Conservation (phyloP, 2,113 vertebrate species). For the Sinocyclocheilus maitianheensis region DNA sequence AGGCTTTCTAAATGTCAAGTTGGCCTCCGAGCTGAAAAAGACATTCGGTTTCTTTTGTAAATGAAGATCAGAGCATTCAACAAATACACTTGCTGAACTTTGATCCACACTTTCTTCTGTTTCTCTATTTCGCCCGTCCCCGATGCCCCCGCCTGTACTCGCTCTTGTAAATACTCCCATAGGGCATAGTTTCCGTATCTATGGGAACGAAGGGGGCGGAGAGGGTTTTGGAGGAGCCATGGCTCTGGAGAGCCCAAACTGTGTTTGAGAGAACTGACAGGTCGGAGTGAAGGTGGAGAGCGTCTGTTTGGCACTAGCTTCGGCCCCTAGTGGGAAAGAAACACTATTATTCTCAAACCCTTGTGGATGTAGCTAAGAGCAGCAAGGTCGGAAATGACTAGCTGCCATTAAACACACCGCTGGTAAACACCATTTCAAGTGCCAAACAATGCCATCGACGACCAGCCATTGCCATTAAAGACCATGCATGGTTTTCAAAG, state of each 20-base stretch:
- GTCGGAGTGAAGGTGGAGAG: slow-evolving; percentile 29
- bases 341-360: slow-evolving; percentile 38
- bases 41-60: slow-evolving; percentile 33
- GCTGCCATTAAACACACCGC: slow-evolving; percentile 39
- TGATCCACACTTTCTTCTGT: slow-evolving; percentile 33
- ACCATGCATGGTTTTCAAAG: slow-evolving; percentile 20
- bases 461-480: slow-evolving; percentile 43
- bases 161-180: slow-evolving; percentile 41
- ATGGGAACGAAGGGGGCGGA: slow-evolving; percentile 12
- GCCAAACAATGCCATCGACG: slow-evolving; percentile 39
- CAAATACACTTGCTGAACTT: slow-evolving; percentile 34
- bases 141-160: not conserved
- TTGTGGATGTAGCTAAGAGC: slow-evolving; percentile 29
- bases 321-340: not conserved
- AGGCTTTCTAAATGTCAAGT: slow-evolving; percentile 47
- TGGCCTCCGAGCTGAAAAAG: slow-evolving; percentile 16
- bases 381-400: slow-evolving; percentile 41
- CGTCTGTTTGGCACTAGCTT: slow-evolving; percentile 13
- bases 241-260: slow-evolving; percentile 10
- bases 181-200: slow-evolving; percentile 32
- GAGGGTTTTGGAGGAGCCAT: not conserved
- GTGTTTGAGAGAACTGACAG: not conserved
- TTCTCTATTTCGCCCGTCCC: not conserved
- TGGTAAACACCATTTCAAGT: slow-evolving; percentile 40
- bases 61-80: slow-evolving; percentile 15